Conservation (phyloP, 2,888 invertebrate species). For the Xanthia icteritia region DNA sequence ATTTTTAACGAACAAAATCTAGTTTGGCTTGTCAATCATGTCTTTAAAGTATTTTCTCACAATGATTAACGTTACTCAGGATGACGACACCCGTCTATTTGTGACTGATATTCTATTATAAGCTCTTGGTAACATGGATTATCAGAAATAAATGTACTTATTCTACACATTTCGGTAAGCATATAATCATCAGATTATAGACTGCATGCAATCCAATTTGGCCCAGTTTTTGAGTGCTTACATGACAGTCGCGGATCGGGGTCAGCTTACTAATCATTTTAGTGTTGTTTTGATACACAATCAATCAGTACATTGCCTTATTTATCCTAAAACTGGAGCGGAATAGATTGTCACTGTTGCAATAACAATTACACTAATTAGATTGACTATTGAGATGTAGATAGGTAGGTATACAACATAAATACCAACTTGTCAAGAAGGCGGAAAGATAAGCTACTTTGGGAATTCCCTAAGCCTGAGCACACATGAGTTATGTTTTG, state of each 20-base stretch:
- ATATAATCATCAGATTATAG: constrained; percentile 65
- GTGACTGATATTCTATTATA: constrained; percentile 70
- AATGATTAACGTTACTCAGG: constrained; percentile 67
- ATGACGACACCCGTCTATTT: constrained; percentile 69
- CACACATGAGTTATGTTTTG: constrained; percentile 28
- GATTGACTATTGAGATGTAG: constrained; percentile 11
- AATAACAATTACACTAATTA: constrained; percentile 41
- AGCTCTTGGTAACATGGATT: constrained; percentile 60
- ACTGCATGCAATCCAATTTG: constrained; percentile 76
- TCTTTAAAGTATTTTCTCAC: constrained; percentile 51
- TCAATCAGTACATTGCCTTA: constrained; percentile 78
- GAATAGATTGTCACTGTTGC: constrained; percentile 51
- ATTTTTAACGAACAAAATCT: constrained; percentile 40
- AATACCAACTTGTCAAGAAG: constrained; percentile 3
- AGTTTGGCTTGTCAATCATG: constrained; percentile 37
- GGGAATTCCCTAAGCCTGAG: constrained; percentile 38
- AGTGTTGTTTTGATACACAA: constrained; percentile 78
- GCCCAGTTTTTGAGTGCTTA: constrained; percentile 84
- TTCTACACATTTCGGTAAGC: constrained; percentile 62
- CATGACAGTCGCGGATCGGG: constrained; percentile 81
- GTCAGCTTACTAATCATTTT: constrained; percentile 86
- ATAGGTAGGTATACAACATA: neutral
- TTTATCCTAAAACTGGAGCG: constrained; percentile 75
- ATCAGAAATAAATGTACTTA: constrained; percentile 45
- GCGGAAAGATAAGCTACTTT: constrained; percentile 27